These are phyloP conservation scores for Conus canariensis DNA, from an alignment of 2,888 invertebrate species.

Conservation along the genomic window DNA sequence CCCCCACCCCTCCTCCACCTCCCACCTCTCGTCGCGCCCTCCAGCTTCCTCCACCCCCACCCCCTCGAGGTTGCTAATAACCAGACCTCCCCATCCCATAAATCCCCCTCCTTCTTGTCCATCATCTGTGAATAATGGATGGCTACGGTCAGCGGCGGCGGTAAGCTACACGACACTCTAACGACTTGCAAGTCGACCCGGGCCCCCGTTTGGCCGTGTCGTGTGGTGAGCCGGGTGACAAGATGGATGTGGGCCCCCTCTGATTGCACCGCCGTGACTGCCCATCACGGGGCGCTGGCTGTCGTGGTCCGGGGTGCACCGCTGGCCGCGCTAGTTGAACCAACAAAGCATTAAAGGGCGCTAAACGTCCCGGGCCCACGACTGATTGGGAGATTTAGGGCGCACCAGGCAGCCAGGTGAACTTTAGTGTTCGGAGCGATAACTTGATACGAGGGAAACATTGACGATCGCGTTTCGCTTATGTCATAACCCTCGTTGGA, in stretches of 20 bases:
- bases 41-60: background rate
- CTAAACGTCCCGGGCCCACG: background rate
- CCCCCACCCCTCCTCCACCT: too few relatives aligned
- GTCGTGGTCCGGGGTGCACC: background rate
- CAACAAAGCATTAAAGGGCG: conserved; percentile 4
- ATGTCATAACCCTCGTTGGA: too few relatives aligned
- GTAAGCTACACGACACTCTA: background rate
- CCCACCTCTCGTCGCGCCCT: background rate
- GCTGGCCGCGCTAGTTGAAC: background rate
- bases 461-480: too few relatives aligned
- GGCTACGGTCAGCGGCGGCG: background rate
- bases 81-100: background rate
- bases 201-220: too few relatives aligned
- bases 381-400: background rate
- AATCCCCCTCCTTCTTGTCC: conserved; percentile 19
- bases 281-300: background rate
- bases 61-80: background rate
- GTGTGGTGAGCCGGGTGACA: background rate
- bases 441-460: too few relatives aligned
- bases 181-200: background rate
- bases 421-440: background rate
- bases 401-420: background rate
- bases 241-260: background rate
- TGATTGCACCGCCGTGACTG: background rate
- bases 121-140: background rate